Evolutionary conservation across 1,140 invertebrate species (phyloP).

Genomic region (Ostrea denselamellosa): DNA sequence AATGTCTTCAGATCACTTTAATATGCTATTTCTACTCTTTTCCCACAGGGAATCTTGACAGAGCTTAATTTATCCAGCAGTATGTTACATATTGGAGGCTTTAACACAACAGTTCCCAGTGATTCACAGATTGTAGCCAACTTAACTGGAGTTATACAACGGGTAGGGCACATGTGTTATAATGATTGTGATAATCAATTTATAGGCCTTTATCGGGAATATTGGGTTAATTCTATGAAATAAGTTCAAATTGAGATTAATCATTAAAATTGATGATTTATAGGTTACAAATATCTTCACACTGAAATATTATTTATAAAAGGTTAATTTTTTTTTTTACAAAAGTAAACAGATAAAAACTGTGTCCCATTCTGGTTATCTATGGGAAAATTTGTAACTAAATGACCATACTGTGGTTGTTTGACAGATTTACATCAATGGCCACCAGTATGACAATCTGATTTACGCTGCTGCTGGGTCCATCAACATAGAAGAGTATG

Average conservation of each 20-base stretch:
- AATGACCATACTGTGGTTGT: background rate
- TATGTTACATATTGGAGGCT: slow-evolving; percentile 90
- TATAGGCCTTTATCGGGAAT: no score
- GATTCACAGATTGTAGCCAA: slow-evolving; percentile 87
- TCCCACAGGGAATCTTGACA: slow-evolving; percentile 84
- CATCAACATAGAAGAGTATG: slow-evolving; percentile 83
- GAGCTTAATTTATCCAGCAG: slow-evolving; percentile 89
- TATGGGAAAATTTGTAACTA: no score
- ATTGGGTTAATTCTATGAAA: no score
- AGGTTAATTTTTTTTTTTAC: no score
- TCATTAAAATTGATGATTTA: no score
- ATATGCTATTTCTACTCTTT: slow-evolving; percentile 30
- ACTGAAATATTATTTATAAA: no score
- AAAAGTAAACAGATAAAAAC: no score
- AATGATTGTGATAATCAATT: no score
- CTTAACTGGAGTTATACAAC: slow-evolving; percentile 90
- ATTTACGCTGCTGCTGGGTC: slow-evolving; percentile 74
- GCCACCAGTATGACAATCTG: slow-evolving; percentile 81
- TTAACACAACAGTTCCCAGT: slow-evolving; percentile 86
- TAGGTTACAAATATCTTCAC: no score
- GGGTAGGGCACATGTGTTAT: slow-evolving; percentile 80
- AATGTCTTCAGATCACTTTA: background rate
- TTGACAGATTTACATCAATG: slow-evolving; percentile 83
- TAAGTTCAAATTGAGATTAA: no score
- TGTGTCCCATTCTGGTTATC: no score